These are phyloP conservation scores for Tichodroma muraria DNA, from an alignment of 2,113 vertebrate species.

Conservation along the genomic window DNA sequence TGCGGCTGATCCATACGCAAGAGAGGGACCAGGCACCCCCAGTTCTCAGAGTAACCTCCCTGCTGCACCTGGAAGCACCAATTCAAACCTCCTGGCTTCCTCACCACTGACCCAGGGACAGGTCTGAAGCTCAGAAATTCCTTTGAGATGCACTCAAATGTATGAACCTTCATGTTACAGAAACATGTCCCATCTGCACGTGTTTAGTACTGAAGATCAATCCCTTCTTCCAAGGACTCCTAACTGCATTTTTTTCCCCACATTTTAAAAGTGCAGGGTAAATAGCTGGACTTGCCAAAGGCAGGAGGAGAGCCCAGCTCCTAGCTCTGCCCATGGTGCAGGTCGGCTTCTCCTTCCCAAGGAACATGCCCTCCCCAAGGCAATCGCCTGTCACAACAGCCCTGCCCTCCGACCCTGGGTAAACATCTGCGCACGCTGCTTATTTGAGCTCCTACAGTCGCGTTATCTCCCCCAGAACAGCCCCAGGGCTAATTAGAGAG, in stretches of 20 bases:
- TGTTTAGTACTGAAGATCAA: not conserved
- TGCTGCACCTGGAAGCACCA: not conserved
- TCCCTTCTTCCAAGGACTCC: not conserved
- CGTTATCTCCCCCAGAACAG: conserved; percentile 55
- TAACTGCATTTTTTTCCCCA: rapidly evolving
- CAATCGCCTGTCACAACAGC: conserved; percentile 68
- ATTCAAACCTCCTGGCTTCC: not conserved
- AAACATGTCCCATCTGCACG: rapidly evolving
- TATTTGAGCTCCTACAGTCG: conserved; percentile 54
- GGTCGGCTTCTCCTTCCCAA: not conserved
- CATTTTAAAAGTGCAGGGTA: not conserved
- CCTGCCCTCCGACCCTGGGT: conserved; percentile 70
- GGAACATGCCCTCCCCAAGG: conserved; percentile 16
- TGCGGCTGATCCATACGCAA: rapidly evolving
- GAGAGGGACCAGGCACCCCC: rapidly evolving
- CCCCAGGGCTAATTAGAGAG: conserved; percentile 69
- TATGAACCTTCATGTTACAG: not conserved
- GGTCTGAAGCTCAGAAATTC: not conserved
- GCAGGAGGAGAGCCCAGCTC: not conserved
- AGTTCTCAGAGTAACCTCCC: rapidly evolving
- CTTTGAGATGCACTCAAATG: not conserved
- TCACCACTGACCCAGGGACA: not conserved
- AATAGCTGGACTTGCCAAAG: not conserved
- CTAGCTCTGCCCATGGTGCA: not conserved
- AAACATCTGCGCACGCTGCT: conserved; percentile 65